phyloP scores from a whole-genome alignment of 2,113 vertebrate genomes.

The Callocephalon fimbriatum region DNA sequence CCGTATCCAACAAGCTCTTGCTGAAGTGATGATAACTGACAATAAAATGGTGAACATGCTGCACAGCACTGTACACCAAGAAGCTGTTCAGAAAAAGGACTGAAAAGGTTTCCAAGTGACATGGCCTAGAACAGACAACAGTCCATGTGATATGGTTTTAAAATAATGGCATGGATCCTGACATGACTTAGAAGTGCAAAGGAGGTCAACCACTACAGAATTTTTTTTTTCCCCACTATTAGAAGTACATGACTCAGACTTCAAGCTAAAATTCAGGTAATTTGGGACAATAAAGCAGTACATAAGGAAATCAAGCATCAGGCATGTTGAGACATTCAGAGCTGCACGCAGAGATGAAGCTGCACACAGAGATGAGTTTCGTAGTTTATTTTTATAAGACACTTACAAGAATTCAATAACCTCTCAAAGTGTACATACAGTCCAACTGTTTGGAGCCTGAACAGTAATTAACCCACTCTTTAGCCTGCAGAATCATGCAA shows the following conservation, averaged over 20 bases:
- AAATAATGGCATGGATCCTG: constrained; percentile 2
- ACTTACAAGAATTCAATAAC: neutral
- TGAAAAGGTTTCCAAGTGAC: neutral
- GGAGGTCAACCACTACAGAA: neutral
- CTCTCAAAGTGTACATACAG: neutral
- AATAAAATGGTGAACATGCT: neutral
- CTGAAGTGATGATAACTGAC: neutral
- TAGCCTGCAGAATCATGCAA: neutral
- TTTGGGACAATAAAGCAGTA: neutral
- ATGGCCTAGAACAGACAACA: neutral
- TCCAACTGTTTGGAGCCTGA: neutral
- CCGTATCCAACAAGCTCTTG: neutral
- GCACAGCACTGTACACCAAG: neutral
- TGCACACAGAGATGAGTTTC: neutral
- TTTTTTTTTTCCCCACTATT: neutral
- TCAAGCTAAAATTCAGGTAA: neutral
- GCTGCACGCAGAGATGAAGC: constrained; percentile 28
- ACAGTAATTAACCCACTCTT: neutral
- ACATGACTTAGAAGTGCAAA: neutral
- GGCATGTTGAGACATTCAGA: constrained; percentile 24
- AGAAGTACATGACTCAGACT: neutral
- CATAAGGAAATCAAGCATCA: neutral
- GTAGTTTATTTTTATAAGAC: constrained; percentile 26
- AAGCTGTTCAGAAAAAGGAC: neutral
- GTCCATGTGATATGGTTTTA: neutral